Evolutionary conservation across 2,888 invertebrate species (phyloP), one percentile per base, ranked within the genome.

Genomic region (Drosophila paucipuncta): DNA sequence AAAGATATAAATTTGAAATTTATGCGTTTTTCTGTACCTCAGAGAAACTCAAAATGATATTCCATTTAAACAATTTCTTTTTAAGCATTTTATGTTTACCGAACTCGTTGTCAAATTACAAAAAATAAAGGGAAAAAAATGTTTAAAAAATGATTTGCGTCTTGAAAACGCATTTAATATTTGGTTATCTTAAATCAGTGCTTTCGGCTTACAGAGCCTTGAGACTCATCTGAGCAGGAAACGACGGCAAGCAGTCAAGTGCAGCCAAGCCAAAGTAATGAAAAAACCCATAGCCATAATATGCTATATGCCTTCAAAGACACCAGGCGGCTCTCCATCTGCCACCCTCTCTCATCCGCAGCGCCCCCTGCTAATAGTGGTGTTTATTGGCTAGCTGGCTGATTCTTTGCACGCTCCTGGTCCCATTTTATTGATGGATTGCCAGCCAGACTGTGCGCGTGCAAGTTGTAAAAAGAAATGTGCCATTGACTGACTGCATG

Each of bases 381-480:
- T 63, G 61, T 60, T 68, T 67, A 64, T 78, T 82, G 76, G 68
- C 76, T 78, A 54, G 66, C 69, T 73, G 85, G 73, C 68, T 71
- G 78, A 74, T 59, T 78, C 84, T 75, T 57, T 83, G 73, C 82
- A 77, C 77, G 80, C 83, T 80, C 85, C 68, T 62, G 69, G 75
- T 70, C 75, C 87, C 71, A 71, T 79, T 85, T 85, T 85, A 89
- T 88, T 85, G 88, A 85, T 78, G 88, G 90, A 85, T 85, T 85
- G 74, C 72, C 82, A 78, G 58, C 67, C 73, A 61, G 73, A 28
- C 61, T 72, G 57, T 69, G 63, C 68, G 69, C 66, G 66, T 65
- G 62, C 65, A 54, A 65, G 75, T 63, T 68, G 71, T 71, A 41
- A 41, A 50, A 67, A 70, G 66, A 84, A 80, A 80, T 68, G 74